Conservation (phyloP, 2,888 invertebrate species). For the Cantharis rustica region DNA sequence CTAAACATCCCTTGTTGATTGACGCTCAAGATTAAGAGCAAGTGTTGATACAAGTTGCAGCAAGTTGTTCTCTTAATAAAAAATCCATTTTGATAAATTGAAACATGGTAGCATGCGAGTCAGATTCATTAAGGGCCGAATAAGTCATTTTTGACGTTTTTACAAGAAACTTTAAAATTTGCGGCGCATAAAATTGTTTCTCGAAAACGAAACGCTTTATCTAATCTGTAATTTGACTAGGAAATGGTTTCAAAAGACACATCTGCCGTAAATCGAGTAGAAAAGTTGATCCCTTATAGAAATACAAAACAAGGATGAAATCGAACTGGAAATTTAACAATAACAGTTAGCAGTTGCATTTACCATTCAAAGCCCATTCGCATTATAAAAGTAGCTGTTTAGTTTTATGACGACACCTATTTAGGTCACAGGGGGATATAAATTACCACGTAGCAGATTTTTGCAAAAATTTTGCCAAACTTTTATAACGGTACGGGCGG, state of each 20-base stretch:
- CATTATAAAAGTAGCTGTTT: conserved; percentile 12
- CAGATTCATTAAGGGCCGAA: background rate
- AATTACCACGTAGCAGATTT: conserved; percentile 18
- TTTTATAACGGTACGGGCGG: background rate
- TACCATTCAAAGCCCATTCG: conserved; percentile 15
- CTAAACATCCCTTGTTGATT: background rate
- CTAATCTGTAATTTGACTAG: background rate
- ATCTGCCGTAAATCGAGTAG: conserved; percentile 13
- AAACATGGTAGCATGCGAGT: background rate
- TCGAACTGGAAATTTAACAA: conserved; percentile 16
- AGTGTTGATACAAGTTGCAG: background rate
- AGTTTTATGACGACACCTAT: conserved; percentile 22
- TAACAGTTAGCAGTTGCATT: conserved; percentile 22
- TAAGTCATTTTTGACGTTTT: background rate
- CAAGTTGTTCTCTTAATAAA: background rate
- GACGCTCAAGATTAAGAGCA: background rate
- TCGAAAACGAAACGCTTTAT: background rate
- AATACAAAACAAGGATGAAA: conserved; percentile 11
- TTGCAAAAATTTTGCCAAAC: conserved; percentile 12
- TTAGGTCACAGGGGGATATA: conserved; percentile 19
- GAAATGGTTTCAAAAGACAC: conserved; percentile 5
- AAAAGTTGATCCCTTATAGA: conserved; percentile 7
- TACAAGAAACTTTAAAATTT: background rate
- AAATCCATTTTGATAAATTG: background rate
- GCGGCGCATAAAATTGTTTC: background rate